Evolutionary conservation across 2,888 invertebrate species (phyloP), one percentile per base, ranked within the genome.

Genomic region (Lepeophtheirus nordmannii): DNA sequence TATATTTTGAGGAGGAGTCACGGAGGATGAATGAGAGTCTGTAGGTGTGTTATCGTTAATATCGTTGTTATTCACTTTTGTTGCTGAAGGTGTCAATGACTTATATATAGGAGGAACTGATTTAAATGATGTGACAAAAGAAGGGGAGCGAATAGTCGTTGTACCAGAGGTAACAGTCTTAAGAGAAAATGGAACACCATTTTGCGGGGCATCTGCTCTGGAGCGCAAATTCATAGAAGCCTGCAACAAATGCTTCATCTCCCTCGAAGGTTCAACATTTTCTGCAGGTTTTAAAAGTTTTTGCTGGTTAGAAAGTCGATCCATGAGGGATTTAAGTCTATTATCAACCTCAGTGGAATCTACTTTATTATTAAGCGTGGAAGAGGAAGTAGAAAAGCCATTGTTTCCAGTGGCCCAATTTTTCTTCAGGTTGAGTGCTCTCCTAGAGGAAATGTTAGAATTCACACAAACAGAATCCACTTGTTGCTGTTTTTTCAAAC

Each of bases 241-340:
- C 71, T 82, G 80, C 67, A 85, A 74, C 71, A 85, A 83, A 5
- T 82, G 82, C 73, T 84, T 83, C 83, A 84, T 84, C 59, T 82
- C 80, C 0, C 83, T 81, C 72, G 82, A 83, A 14, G 83, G 82
- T 5, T 14, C 53, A 14, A 8, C 53, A 62, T 82, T 82, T 0
- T 83, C 80, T 0, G 87, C 85, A 0, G 88, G 87, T 74, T 88
- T 85, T 56, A 90, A 75, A 70, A 89, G 77, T 73, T 89, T 90
- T 72, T 91, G 91, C 73, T 89, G 87, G 73, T 90, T 89, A 0
- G 88, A 86, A 68, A 91, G 91, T 71, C 85, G 86, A 41, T 86
- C 86, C 70, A 88, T 83, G 73, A 91, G 85, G 68, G 85, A 86
- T 76, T 87, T 85, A 67, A 91, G 82, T 74, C 86, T 87, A 9